A percentile compares a stretch with the other conserved stretches of the same genome.
These are phyloP conservation scores for Drosophila differens DNA, from an alignment of 2,888 invertebrate genomes.

Conservation along the genomic window DNA sequence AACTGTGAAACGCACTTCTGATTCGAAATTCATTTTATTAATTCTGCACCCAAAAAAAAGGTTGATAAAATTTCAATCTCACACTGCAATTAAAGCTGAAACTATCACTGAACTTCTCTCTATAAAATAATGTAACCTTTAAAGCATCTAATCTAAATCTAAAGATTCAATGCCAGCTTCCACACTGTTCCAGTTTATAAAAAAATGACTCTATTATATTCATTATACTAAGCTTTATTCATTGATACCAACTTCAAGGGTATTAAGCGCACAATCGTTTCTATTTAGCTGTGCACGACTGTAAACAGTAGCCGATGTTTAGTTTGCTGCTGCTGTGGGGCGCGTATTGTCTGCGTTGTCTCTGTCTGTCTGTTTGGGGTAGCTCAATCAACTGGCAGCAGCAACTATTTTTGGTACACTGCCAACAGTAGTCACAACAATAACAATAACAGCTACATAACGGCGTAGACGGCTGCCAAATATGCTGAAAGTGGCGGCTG, in stretches of 20 bases:
- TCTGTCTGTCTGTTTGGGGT: slow-evolving; percentile 6
- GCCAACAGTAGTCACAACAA: slow-evolving; percentile 48
- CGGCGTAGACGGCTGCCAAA: slow-evolving; percentile 71
- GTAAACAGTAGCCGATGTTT: slow-evolving; percentile 60
- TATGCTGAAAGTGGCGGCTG: slow-evolving; percentile 69
- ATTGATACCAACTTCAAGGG: slow-evolving; percentile 7
- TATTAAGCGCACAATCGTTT: slow-evolving; percentile 29
- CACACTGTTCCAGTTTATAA: not conserved
- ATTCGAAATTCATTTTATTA: not conserved
- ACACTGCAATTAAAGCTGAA: not conserved
- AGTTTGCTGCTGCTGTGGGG: slow-evolving; percentile 32
- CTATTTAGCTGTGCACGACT: slow-evolving; percentile 51
- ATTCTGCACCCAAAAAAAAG: not conserved
- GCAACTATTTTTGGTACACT: slow-evolving; percentile 73
- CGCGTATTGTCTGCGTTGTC: slow-evolving; percentile 41
- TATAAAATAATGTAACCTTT: not conserved
- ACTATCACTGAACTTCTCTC: not conserved
- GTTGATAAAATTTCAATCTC: not conserved
- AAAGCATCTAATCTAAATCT: not conserved
- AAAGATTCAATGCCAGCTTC: not conserved
- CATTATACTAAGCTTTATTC: not conserved
- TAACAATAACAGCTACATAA: slow-evolving; percentile 34
- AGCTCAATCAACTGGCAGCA: slow-evolving; percentile 70
- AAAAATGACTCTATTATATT: not conserved
- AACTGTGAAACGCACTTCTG: not conserved